Evolutionary conservation across 2,888 invertebrate genomes (phyloP).

Genomic region (Pristionchus maxplancki): DNA sequence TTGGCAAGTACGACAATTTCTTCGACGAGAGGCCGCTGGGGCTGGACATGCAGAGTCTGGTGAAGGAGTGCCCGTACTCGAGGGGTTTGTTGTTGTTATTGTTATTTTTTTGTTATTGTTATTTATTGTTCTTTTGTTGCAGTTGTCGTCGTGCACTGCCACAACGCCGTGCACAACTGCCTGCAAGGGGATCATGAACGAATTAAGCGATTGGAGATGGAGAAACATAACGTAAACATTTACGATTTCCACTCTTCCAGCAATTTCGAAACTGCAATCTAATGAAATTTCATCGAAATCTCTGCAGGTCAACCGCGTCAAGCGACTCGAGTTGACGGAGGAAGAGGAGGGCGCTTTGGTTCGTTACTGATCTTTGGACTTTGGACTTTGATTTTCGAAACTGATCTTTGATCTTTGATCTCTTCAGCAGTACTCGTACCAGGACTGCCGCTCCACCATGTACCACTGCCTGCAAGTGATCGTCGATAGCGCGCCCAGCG

Average conservation of each 20-base stretch:
- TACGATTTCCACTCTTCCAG: too few relatives aligned
- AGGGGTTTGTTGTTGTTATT: background rate
- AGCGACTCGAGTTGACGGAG: background rate
- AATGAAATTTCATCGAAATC: too few relatives aligned
- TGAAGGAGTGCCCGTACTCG: background rate
- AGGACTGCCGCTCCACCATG: conserved; percentile 19
- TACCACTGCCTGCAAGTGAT: background rate
- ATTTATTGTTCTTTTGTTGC: background rate
- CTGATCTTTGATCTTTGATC: background rate
- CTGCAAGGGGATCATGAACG: background rate
- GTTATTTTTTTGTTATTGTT: background rate
- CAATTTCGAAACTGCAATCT: too few relatives aligned
- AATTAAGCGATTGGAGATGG: background rate
- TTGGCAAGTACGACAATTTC: background rate
- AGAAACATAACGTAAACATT: too few relatives aligned
- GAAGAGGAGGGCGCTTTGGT: background rate
- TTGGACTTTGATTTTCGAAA: too few relatives aligned
- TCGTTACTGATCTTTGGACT: background rate
- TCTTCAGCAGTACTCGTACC: background rate
- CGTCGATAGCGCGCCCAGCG: background rate
- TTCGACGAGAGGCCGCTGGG: background rate
- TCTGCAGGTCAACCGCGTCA: too few relatives aligned
- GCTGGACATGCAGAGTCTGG: background rate
- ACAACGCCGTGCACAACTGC: background rate
- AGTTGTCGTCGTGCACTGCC: background rate